Base-by-base conservation (phyloP, 2,888 invertebrate genomes). In the Scrobipalpa atriplicella region DNA sequence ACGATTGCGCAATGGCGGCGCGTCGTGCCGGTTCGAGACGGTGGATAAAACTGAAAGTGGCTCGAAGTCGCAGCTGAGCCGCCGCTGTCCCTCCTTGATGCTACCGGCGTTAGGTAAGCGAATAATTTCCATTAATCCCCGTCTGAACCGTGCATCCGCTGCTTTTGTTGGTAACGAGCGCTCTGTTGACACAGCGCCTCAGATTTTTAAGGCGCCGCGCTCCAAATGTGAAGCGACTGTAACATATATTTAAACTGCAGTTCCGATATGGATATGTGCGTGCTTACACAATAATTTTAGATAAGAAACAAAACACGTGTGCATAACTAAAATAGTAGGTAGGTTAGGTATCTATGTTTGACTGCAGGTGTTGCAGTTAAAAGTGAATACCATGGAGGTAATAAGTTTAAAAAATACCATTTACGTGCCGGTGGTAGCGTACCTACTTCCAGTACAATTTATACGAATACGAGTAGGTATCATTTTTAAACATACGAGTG, bases 21-120 rank as follows among this genome's bases (percentile, higher is more conserved):
- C 89, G 91, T 86, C 89, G 78, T 82, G 73, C 71, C 87, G 72
- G 72, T 70, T 74, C 84, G 78, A 81, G 77, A 75, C 77, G 78
- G 78, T 79, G 74, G 75, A 76, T 76, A 89, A 91, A 91, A 92
- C 92, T 92, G 91, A 92, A 90, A 92, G 92, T 90, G 83, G 78
- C 77, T 73, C 29, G 5, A 29, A 29, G 29, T 5, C 74, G 75
- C 76, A 73, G 73, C 76, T 63, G 67, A 63, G 68, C 71, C 71
- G 73, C 73, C 72, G 72, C 70, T 71, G 76, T 80, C 81, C 82
- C 81, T 78, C 82, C 79, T 74, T 76, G 77, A 78, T 72, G 76
- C 76, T 73, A 72, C 72, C 68, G 73, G 65, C 68, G 77, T 87
- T 86, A 84, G 79, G 82, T 84, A 85, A 87, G 71, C 67, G 62